Base-by-base conservation (phyloP, 2,888 invertebrate species). In the Drosophila diplacantha region DNA sequence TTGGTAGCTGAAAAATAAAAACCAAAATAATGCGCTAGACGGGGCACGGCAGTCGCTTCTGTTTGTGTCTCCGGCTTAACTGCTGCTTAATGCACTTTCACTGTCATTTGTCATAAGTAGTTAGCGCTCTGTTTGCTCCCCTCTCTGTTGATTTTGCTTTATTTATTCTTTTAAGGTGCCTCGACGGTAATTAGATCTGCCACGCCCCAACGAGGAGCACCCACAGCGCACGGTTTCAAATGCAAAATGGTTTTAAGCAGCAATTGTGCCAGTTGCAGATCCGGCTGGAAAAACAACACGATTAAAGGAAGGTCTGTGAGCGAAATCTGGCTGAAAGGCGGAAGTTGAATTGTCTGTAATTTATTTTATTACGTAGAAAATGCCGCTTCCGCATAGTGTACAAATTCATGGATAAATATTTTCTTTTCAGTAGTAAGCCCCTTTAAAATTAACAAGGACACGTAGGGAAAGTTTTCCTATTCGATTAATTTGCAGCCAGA, bases 81-180 rank as follows among this genome's bases (percentile, higher is more conserved):
- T 56, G 38, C 39, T 58, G 70, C 79, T 75, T 76, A 79, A 76
- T 76, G 79, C 76, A 76, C 79, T 79, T 79, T 76, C 76, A 73
- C 70, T 79, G 79, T 76, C 69, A 68, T 75, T 73, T 79, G 72
- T 74, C 76, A 76, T 75, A 76, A 76, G 76, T 78, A 79, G 76
- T 73, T 69, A 71, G 74, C 54, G 73, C 70, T 74, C 63, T 63
- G 65, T 60, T 69, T 66, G 68, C 73, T 59, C 38, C 22, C 55
- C 55, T 24, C 35, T 41, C 38, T 66, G 44, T 52, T 50, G 47
- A 60, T 54, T 61, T 59, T 64, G 41, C 50, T 54, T 62, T 67
- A 69, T 74, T 74, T 74, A 70, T 75, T 57, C 73, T 65, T 65
- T 77, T 77, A 77, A 77, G 75, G 78, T 66, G 70, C 37, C 70